phyloP scores from a whole-genome alignment of 2,888 invertebrate species.

The Lutraria lutraria region DNA sequence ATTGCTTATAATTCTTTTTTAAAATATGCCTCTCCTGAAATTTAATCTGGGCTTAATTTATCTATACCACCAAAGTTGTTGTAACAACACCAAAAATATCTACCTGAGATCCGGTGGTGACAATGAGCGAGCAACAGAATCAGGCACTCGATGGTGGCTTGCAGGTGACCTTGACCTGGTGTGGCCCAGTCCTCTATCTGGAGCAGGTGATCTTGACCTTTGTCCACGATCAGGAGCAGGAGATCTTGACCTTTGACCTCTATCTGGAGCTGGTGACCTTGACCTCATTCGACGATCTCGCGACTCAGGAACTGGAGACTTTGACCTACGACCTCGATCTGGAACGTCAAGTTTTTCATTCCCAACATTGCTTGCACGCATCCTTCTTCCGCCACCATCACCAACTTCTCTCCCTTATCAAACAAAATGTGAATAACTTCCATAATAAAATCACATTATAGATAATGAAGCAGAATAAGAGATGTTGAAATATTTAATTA shows the following conservation, averaged over 20 bases:
- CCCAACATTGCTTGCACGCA: conserved; percentile 61
- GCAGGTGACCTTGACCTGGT: conserved; percentile 81
- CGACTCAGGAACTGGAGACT: conserved; percentile 47
- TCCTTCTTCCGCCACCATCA: conserved; percentile 66
- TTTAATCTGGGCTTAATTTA: too few species aligned
- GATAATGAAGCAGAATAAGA: too few species aligned
- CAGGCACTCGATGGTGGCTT: conserved; percentile 80
- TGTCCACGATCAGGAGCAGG: conserved; percentile 71
- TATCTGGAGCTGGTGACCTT: conserved; percentile 77
- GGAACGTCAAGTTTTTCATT: conserved; percentile 82
- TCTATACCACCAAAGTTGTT: too few species aligned
- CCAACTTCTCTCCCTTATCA: conserved; percentile 70
- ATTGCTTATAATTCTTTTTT: too few species aligned
- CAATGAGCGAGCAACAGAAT: conserved; percentile 90
- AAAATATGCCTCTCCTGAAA: too few species aligned
- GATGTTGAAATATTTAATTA: not conserved
- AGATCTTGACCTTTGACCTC: conserved; percentile 76
- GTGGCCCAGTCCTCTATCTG: conserved; percentile 76
- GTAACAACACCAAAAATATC: not conserved
- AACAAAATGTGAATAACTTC: not conserved
- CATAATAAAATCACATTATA: not conserved
- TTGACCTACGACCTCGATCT: conserved; percentile 66
- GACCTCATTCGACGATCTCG: conserved; percentile 71
- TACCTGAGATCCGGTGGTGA: conserved; percentile 91
- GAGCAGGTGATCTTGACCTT: conserved; percentile 81